Percentiles rank a stretch among this genome's conserved stretches.
These are phyloP conservation scores for Hemistola chrysoprasaria DNA, from an alignment of 2,888 invertebrate genomes.

Conservation along the genomic window DNA sequence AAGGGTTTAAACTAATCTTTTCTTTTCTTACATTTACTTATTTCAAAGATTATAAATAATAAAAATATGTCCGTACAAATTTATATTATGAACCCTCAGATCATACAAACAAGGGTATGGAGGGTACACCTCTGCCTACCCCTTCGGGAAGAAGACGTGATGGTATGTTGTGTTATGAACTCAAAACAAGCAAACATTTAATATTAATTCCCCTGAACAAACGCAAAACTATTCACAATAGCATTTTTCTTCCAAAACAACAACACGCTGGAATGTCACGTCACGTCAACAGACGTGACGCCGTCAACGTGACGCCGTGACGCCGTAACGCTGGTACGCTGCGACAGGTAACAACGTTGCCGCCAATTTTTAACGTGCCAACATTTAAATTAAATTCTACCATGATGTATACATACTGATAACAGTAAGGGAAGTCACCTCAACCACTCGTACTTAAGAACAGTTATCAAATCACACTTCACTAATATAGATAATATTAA, in stretches of 20 bases:
- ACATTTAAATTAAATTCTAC: constrained; percentile 75
- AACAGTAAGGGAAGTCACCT: constrained; percentile 7
- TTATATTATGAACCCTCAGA: too few relatives aligned
- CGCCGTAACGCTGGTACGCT: constrained; percentile 44
- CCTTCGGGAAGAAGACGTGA: too few relatives aligned
- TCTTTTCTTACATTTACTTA: too few relatives aligned
- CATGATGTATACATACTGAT: not conserved
- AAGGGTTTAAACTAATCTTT: too few relatives aligned
- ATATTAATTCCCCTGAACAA: constrained; percentile 10
- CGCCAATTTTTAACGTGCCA: constrained; percentile 68
- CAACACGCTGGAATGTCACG: constrained; percentile 19
- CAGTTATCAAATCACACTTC: too few relatives aligned
- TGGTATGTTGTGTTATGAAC: too few relatives aligned
- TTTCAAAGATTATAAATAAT: too few relatives aligned
- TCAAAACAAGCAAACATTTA: not conserved
- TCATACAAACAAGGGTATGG: too few relatives aligned
- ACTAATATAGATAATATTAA: too few relatives aligned
- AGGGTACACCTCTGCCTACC: too few relatives aligned
- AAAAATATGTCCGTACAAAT: too few relatives aligned
- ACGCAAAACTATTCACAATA: constrained; percentile 25
- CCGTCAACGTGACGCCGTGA: constrained; percentile 43
- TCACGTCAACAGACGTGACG: constrained; percentile 45
- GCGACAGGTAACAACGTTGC: constrained; percentile 68
- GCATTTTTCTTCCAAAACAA: constrained; percentile 26
- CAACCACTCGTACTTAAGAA: too few relatives aligned